Evolutionary conservation across 1,140 invertebrate genomes (phyloP), one percentile per base, ranked within the genome.

Genomic region (Pachypsylla venusta): DNA sequence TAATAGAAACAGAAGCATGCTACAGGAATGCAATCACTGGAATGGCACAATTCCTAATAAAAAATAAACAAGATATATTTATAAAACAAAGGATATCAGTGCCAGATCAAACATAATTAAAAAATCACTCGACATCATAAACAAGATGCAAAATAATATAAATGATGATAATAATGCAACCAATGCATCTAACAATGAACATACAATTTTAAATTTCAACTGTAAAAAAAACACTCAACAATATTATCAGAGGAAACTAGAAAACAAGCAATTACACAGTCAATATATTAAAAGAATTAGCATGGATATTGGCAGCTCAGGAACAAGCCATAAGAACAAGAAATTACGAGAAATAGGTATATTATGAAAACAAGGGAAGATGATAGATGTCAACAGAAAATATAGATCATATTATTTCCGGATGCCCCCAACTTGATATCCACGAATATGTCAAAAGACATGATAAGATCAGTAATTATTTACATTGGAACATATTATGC

Each of bases 341-440:
- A 4, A 48, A 48, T n/a, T 48, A 48, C 16, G 42, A 48, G n/a
- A 48, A 48, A n/a, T n/a, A n/a, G n/a, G 42, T 48, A 48, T 19
- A 22, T 48, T 48, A 19, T 48, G 42, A 48, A 48, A 48, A 5
- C 16, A 7, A 19, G 4, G 22, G 16, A 55, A 22, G 54, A 25
- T 27, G 54, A 55, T 55, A 5, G 16, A 22, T 55, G 54, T n/a
- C 3, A 22, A 10, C 54, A 10, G 54, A 55, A 27, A 55, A 14
- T 7, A 55, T 55, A 5, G 22, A 55, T 24, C 54, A 55, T 22
- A 55, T 55, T 5, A 5, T 27, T 19, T 24, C 22, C n/a, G 54
- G 5, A n/a, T 55, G 54, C 24, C 20, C 54, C n/a, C 22, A 24
- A 14, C n/a, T 55, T 3, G 12, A 14, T n/a, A 24, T 7, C 5